Percentiles rank a stretch among this genome's conserved stretches.
Conservation (phyloP, 2,113 vertebrate species). For the Corydoras sp. region DNA sequence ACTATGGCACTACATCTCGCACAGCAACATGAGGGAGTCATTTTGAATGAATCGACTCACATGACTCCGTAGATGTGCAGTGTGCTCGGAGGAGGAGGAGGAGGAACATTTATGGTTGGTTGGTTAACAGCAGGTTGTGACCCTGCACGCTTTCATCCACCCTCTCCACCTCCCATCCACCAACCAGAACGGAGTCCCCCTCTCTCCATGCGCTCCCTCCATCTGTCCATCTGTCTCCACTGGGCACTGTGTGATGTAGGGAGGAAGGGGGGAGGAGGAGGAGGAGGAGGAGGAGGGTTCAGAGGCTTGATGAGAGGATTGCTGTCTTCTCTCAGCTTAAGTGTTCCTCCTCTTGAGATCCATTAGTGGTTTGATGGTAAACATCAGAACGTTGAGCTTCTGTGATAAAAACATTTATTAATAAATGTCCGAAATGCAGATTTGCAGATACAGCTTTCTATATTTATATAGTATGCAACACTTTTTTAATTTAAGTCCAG, state of each 20-base stretch:
- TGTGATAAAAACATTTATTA: no score
- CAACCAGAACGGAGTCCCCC: slow-evolving; percentile 7
- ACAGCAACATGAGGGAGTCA: no score
- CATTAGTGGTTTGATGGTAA: not conserved
- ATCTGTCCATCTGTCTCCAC: slow-evolving; percentile 18
- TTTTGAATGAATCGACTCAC: no score
- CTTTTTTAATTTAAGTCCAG: no score
- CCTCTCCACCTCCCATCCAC: slow-evolving; percentile 4
- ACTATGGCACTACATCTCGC: no score
- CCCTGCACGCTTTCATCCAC: slow-evolving; percentile 1
- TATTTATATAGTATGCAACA: no score
- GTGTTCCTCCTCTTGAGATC: not conserved
- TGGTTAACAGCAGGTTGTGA: slow-evolving; percentile 19
- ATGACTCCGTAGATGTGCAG: not conserved
- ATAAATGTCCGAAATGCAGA: no score
- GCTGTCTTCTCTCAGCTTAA: not conserved
- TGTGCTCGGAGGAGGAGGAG: not conserved
- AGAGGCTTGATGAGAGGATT: not conserved
- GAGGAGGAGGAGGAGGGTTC: not conserved
- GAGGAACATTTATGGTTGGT: not conserved
- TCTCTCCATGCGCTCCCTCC: not conserved
- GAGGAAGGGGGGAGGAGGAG: not conserved
- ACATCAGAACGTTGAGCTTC: not conserved
- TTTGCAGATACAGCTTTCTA: no score
- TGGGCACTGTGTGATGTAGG: not conserved